These are phyloP conservation scores for Pogoniulus pusillus DNA, from an alignment of 2,797 vertebrate genomes.

Conservation along the genomic window DNA sequence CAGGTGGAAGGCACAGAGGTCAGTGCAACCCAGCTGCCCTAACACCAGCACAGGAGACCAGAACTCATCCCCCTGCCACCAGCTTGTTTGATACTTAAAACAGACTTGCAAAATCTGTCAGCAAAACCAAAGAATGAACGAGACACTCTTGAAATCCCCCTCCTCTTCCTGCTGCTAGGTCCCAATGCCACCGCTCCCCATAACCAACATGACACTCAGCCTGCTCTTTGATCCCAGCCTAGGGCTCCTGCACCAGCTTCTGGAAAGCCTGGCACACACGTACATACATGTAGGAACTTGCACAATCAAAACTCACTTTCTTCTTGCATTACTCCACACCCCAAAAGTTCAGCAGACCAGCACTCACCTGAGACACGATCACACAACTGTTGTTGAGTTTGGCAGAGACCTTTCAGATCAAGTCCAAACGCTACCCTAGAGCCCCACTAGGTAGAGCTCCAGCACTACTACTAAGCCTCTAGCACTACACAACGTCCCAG, in stretches of 20 bases:
- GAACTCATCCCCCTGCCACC: not conserved
- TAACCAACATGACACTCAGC: not conserved
- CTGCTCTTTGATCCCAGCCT: not conserved
- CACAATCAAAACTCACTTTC: not conserved
- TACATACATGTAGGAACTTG: rapidly evolving
- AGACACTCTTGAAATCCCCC: not conserved
- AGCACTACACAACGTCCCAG: too few species aligned
- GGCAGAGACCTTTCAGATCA: too few species aligned
- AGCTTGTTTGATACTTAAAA: not conserved
- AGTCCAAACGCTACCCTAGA: too few species aligned
- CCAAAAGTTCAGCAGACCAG: not conserved
- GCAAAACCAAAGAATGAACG: rapidly evolving
- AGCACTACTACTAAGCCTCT: too few species aligned
- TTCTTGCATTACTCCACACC: not conserved
- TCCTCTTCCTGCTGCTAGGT: not conserved
- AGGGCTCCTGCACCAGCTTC: not conserved
- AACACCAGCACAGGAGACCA: not conserved
- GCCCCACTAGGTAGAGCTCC: too few species aligned
- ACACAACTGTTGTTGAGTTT: too few species aligned
- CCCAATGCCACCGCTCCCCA: not conserved
- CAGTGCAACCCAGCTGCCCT: rapidly evolving
- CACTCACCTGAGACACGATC: not conserved
- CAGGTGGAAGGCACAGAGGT: too few species aligned
- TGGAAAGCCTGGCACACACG: not conserved
- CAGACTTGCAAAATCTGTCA: rapidly evolving